Evolutionary conservation across 2,113 vertebrate genomes (phyloP).

Genomic region (Gobiocypris rarus): DNA sequence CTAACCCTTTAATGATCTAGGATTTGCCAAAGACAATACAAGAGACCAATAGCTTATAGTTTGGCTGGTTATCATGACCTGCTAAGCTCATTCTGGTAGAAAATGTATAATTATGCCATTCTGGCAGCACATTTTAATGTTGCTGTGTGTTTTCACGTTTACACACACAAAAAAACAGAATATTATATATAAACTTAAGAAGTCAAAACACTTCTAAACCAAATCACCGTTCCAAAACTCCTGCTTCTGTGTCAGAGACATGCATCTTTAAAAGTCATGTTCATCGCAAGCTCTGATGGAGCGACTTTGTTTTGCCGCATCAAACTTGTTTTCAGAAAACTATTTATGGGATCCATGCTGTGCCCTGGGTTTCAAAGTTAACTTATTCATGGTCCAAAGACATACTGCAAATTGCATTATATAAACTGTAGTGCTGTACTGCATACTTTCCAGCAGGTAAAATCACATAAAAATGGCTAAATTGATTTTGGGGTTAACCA

Average conservation of each 20-base stretch:
- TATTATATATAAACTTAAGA: no score
- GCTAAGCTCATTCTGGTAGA: not conserved
- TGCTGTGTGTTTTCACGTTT: not conserved
- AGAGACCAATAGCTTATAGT: not conserved
- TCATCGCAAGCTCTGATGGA: slow-evolving; percentile 4
- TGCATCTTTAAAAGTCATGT: not conserved
- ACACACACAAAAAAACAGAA: no score
- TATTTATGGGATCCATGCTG: slow-evolving; percentile 33
- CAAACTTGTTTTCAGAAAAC: slow-evolving; percentile 20
- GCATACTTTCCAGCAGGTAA: slow-evolving; percentile 25
- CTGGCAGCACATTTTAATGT: not conserved
- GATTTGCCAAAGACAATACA: not conserved
- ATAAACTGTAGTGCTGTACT: slow-evolving; percentile 9
- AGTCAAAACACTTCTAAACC: not conserved
- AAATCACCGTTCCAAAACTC: not conserved
- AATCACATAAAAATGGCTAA: slow-evolving; percentile 16
- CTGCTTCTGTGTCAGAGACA: not conserved
- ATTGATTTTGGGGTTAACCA: slow-evolving; percentile 43
- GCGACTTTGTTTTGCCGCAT: not conserved
- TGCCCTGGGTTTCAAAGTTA: slow-evolving; percentile 27
- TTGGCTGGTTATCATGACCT: not conserved
- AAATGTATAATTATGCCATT: not conserved
- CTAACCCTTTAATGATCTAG: not conserved
- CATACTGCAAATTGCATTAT: slow-evolving; percentile 32
- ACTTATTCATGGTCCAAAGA: slow-evolving; percentile 36